Percentiles rank a stretch among this genome's conserved stretches.
These are phyloP conservation scores for Apamea monoglypha DNA, from an alignment of 2,888 invertebrate genomes.

Conservation along the genomic window DNA sequence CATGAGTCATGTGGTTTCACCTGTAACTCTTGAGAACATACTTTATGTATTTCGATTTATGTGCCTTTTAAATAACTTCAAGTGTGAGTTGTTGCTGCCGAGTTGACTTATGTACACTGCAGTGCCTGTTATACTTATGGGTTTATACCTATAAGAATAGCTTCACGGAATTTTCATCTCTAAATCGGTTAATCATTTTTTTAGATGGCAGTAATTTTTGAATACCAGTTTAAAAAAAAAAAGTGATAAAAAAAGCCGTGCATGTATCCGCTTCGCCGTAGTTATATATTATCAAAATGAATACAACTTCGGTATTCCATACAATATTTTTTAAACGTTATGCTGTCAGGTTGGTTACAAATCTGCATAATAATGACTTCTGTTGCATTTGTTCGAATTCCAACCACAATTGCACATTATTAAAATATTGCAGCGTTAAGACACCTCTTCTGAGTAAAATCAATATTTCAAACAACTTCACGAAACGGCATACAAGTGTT, in stretches of 20 bases:
- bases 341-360: constrained; percentile 1
- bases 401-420: constrained; percentile 4
- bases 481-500: constrained; percentile 43
- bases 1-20: constrained; percentile 58
- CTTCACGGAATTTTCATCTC: neutral
- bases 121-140: neutral
- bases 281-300: neutral
- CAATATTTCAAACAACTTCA: constrained; percentile 51
- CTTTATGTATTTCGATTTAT: constrained; percentile 57
- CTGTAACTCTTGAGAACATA: constrained; percentile 33
- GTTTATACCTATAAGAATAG: constrained; percentile 1
- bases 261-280: neutral
- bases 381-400: constrained; percentile 9
- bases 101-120: constrained; percentile 23
- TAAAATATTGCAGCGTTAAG: constrained; percentile 22
- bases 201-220: neutral
- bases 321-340: neutral
- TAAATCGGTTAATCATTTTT: neutral
- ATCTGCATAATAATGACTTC: constrained; percentile 10
- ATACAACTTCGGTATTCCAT: neutral
- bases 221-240: neutral
- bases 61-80: constrained; percentile 43
- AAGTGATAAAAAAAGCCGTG: neutral
- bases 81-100: constrained; percentile 38
- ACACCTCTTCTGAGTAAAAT: constrained; percentile 26